Conservation (phyloP, 1,140 invertebrate species). For the Drosophila ananassae region DNA sequence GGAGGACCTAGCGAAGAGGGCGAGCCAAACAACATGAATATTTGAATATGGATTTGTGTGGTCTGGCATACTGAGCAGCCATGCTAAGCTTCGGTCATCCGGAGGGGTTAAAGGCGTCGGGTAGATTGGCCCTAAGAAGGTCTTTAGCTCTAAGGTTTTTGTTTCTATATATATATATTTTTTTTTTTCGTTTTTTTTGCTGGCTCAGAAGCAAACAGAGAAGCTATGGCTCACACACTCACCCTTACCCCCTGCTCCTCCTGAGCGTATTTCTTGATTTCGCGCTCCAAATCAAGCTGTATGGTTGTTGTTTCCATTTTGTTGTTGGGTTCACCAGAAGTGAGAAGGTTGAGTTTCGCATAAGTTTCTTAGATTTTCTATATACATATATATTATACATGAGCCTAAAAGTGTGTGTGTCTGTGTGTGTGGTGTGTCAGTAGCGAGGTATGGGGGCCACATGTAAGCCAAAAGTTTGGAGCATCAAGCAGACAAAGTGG, state of each 20-base stretch:
- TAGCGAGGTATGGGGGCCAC: slow-evolving; percentile 7
- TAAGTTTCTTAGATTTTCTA: slow-evolving; percentile 53
- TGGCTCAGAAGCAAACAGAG: slow-evolving; percentile 15
- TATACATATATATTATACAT: slow-evolving; percentile 26
- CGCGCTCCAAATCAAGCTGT: slow-evolving; percentile 82
- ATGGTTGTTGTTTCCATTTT: slow-evolving; percentile 26
- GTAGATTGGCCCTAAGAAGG: slow-evolving; percentile 37
- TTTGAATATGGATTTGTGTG: slow-evolving; percentile 63
- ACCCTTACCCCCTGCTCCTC: slow-evolving; percentile 81
- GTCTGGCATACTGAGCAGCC: slow-evolving; percentile 49
- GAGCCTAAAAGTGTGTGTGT: not conserved
- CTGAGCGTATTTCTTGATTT: slow-evolving; percentile 82
- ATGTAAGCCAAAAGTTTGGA: slow-evolving; percentile 51
- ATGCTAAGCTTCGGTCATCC: slow-evolving; percentile 39
- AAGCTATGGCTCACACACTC: slow-evolving; percentile 54
- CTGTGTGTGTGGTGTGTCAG: not conserved
- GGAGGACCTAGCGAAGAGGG: not conserved
- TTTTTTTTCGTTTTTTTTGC: slow-evolving; percentile 4
- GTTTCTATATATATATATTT: not conserved
- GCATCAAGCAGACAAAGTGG: slow-evolving; percentile 63
- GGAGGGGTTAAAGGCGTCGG: slow-evolving; percentile 26
- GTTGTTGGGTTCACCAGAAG: slow-evolving; percentile 49
- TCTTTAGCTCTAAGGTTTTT: slow-evolving; percentile 43
- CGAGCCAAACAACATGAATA: slow-evolving; percentile 58
- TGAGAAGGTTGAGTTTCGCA: slow-evolving; percentile 55